Evolutionary conservation across 1,140 invertebrate genomes (phyloP).

Genomic region (Apolygus lucorum): DNA sequence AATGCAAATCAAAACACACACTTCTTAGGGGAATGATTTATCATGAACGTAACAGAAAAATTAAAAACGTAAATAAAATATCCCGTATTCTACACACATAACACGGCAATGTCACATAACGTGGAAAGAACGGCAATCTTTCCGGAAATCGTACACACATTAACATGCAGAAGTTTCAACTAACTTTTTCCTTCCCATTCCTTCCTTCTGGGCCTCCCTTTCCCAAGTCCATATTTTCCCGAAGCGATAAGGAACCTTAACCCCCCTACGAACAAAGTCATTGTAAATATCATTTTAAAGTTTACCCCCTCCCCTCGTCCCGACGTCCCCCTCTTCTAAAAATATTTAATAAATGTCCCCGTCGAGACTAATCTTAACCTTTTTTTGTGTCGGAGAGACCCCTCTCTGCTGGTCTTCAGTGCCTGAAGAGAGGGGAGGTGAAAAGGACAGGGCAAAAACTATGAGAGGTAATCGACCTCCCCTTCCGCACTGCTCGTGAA

Average conservation of each 20-base stretch:
- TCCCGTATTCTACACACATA: no score
- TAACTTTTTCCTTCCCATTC: background rate
- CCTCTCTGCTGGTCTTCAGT: slow-evolving; percentile 14
- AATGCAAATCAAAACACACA: no score
- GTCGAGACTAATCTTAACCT: slow-evolving; percentile 35
- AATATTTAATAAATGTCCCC: slow-evolving; percentile 34
- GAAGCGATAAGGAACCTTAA: slow-evolving; percentile 17
- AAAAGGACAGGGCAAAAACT: slow-evolving; percentile 30
- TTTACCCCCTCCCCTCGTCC: slow-evolving; percentile 19
- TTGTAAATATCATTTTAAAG: slow-evolving; percentile 29
- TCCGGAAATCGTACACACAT: no score
- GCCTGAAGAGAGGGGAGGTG: background rate
- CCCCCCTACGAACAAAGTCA: slow-evolving; percentile 11
- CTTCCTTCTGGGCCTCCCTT: background rate
- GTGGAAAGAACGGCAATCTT: no score
- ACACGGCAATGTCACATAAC: no score
- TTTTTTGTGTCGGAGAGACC: slow-evolving; percentile 25
- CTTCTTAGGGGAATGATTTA: no score
- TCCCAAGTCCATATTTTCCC: slow-evolving; percentile 13
- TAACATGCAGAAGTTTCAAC: background rate
- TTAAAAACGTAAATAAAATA: no score
- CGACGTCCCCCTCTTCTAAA: slow-evolving; percentile 8
- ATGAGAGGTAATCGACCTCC: slow-evolving; percentile 26
- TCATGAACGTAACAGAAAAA: no score
- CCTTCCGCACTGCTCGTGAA: background rate